These are phyloP conservation scores for Mellivora capensis DNA, from an alignment of 2,113 vertebrate species.

Conservation along the genomic window DNA sequence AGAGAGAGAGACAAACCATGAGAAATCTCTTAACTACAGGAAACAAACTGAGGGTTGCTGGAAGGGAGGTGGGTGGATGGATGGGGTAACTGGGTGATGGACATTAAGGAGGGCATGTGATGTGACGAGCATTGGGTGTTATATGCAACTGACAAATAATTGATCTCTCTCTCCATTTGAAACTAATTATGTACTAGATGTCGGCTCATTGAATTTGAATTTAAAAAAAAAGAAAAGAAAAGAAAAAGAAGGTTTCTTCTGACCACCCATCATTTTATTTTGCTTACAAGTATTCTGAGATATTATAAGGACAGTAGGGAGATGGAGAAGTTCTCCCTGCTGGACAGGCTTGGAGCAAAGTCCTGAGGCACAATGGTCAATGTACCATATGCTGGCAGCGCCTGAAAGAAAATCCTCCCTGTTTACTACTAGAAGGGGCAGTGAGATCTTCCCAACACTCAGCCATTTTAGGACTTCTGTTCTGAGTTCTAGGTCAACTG, in stretches of 20 bases:
- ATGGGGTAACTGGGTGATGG: not conserved
- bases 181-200: not conserved
- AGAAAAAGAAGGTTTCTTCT: not conserved
- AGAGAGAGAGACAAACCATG: not conserved
- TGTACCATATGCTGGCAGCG: not conserved
- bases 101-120: not conserved
- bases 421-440: not conserved
- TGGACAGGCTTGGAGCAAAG: not conserved
- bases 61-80: not conserved
- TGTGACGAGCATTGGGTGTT: not conserved
- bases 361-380: not conserved
- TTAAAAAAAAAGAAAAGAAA: not conserved
- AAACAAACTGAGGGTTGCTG: not conserved
- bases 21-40: not conserved
- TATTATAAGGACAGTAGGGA: not conserved
- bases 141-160: not conserved
- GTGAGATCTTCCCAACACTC: not conserved
- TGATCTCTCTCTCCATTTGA: not conserved
- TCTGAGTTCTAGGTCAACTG: not conserved
- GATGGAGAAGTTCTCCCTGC: not conserved
- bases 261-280: not conserved
- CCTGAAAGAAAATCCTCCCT: not conserved
- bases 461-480: not conserved
- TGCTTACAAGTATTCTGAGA: not conserved
- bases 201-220: not conserved